These are phyloP conservation scores for Campoletis raptor DNA, from an alignment of 2,888 invertebrate genomes.

Conservation along the genomic window DNA sequence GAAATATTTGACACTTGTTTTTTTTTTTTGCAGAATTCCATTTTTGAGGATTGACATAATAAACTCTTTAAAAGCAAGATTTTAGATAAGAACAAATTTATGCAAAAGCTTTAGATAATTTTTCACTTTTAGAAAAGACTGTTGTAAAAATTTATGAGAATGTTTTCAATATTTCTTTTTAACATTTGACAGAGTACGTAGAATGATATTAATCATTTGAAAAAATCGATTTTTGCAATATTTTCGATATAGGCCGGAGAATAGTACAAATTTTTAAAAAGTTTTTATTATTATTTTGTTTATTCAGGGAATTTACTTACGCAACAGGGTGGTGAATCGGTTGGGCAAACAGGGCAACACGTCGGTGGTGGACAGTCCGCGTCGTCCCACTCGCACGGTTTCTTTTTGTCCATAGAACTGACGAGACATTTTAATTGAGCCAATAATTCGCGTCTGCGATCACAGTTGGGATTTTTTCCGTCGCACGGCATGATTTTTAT, in stretches of 20 bases:
- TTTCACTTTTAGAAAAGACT: no score
- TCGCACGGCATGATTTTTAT: slow-evolving; percentile 80
- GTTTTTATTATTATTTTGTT: neutral
- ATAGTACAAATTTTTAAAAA: no score
- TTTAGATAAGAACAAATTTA: neutral
- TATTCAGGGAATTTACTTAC: slow-evolving; percentile 71
- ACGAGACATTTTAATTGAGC: slow-evolving; percentile 81
- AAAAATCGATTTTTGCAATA: neutral
- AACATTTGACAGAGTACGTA: no score
- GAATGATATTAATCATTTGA: no score
- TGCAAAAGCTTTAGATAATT: neutral
- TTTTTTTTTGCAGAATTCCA: neutral
- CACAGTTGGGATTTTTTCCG: slow-evolving; percentile 81
- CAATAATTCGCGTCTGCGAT: slow-evolving; percentile 79
- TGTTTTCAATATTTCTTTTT: no score
- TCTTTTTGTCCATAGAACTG: slow-evolving; percentile 81
- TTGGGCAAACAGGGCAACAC: slow-evolving; percentile 71
- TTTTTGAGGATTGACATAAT: neutral
- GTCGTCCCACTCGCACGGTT: slow-evolving; percentile 83
- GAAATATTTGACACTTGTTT: no score
- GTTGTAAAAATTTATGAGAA: no score
- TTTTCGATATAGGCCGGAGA: neutral
- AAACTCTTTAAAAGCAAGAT: no score
- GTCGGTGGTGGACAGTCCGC: slow-evolving; percentile 75
- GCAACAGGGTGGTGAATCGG: slow-evolving; percentile 70